Evolutionary conservation across 2,797 vertebrate species (phyloP), one percentile per base, ranked within the genome.

Genomic region (Austrolebias charrua): DNA sequence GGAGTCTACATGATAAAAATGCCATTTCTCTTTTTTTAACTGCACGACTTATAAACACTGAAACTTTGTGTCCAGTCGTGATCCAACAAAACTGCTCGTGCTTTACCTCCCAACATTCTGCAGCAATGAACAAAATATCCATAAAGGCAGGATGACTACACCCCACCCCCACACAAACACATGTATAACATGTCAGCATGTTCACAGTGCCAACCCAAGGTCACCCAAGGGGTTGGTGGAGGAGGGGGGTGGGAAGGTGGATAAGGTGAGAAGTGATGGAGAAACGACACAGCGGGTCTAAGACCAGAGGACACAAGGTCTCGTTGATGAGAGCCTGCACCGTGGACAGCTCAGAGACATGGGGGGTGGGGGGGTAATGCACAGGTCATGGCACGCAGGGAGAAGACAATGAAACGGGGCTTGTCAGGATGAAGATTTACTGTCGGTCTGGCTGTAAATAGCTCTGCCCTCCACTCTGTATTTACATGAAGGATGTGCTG

Each of bases 381-480:
- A 56, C 55, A 66, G 75, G 74, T 70, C 70, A 62, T 0, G 66
- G 57, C 59, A 35, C 56, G 53, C 60, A 8, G 68, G 49, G 50
- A 46, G 68, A 62, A 71, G 79, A 90, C 88, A 88, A 86, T 82
- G 78, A 60, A 71, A 72, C 55, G 29, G 31, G 75, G 60, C 82
- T 86, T 88, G 88, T 91, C 90, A 89, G 80, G 80, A 71, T 46
- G 71, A 56, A 54, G 85, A 91, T 91, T 89, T 91, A 93, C 78
- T 74, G 85, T 63, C 55, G 70, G 73, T 76, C 71, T 51, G 66
- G 78, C 83, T 78, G 80, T 69, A 73, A 85, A 83, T 85, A 85
- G 81, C 78, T 71, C 40, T 61, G 73, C 79, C 80, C 69, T 73
- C 57, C 0, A 69, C 42, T 44, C 52, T 65, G 63, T 5, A 74